Conservation (phyloP, 2,888 invertebrate species). For the Amiota communis region DNA sequence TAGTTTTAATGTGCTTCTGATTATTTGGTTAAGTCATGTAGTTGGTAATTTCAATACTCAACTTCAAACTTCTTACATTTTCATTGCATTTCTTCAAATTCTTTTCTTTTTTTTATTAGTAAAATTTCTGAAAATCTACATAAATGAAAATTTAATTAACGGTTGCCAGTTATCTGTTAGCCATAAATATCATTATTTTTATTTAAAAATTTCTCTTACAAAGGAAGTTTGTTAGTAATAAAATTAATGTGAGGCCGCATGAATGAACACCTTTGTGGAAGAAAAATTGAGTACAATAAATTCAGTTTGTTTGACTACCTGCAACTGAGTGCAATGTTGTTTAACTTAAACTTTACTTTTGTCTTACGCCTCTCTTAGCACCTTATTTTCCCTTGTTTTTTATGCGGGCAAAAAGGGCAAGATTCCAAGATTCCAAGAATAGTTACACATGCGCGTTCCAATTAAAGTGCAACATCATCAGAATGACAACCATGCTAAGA, state of each 20-base stretch:
- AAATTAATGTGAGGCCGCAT: neutral
- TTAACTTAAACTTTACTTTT: neutral
- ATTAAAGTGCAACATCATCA: constrained; percentile 21
- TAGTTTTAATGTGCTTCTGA: no score
- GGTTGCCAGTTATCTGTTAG: neutral
- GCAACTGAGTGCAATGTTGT: neutral
- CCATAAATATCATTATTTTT: neutral
- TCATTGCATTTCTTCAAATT: no score
- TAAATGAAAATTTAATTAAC: constrained; percentile 51
- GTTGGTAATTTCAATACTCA: neutral
- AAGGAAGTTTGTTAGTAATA: constrained; percentile 21
- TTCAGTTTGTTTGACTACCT: constrained; percentile 3
- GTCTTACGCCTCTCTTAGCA: no score
- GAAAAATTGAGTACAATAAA: no score
- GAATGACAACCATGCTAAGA: neutral
- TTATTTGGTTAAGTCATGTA: no score
- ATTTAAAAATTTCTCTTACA: neutral
- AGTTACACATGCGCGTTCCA: constrained; percentile 17
- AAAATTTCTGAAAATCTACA: no score
- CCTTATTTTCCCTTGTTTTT: no score
- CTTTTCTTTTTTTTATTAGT: no score
- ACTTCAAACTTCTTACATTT: no score
- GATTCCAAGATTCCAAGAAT: neutral
- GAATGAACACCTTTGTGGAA: neutral
- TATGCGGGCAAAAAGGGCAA: no score